Percentiles rank a stretch among this genome's conserved stretches.
Evolutionary conservation across 2,888 invertebrate genomes (phyloP).

Genomic region (Acrobasis suavella): DNA sequence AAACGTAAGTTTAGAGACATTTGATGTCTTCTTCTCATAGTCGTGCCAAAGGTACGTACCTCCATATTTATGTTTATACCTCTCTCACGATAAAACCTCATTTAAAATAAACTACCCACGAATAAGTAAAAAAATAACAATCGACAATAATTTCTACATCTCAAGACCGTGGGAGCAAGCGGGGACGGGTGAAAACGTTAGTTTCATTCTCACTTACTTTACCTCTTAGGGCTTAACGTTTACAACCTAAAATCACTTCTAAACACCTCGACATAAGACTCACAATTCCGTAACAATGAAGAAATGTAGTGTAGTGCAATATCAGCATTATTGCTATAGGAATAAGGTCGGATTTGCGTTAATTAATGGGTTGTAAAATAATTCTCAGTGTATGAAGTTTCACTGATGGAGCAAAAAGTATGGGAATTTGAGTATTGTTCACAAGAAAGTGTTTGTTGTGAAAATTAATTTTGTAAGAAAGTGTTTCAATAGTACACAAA

Average conservation of each 20-base stretch:
- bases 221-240: too few species aligned
- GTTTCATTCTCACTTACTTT: constrained; percentile 36
- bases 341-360: too few species aligned
- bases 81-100: constrained; percentile 11
- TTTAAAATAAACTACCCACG: constrained; percentile 14
- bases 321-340: too few species aligned
- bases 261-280: too few species aligned
- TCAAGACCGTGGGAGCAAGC: constrained; percentile 54
- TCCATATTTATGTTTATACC: not conserved
- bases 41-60: too few species aligned
- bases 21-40: too few species aligned
- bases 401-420: constrained; percentile 62
- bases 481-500: constrained; percentile 4
- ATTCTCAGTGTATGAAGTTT: constrained; percentile 27
- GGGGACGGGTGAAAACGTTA: constrained; percentile 51
- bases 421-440: constrained; percentile 56
- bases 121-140: constrained; percentile 36
- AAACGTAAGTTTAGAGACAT: too few species aligned
- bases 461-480: constrained; percentile 12
- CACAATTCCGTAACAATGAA: too few species aligned
- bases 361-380: too few species aligned
- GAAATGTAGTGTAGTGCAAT: too few species aligned
- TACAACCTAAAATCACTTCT: too few species aligned
- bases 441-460: constrained; percentile 52
- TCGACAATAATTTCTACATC: constrained; percentile 60